Percentiles rank a stretch among this genome's conserved stretches.
These are phyloP conservation scores for Cotesia congregata DNA, from an alignment of 2,888 invertebrate species.

Conservation along the genomic window DNA sequence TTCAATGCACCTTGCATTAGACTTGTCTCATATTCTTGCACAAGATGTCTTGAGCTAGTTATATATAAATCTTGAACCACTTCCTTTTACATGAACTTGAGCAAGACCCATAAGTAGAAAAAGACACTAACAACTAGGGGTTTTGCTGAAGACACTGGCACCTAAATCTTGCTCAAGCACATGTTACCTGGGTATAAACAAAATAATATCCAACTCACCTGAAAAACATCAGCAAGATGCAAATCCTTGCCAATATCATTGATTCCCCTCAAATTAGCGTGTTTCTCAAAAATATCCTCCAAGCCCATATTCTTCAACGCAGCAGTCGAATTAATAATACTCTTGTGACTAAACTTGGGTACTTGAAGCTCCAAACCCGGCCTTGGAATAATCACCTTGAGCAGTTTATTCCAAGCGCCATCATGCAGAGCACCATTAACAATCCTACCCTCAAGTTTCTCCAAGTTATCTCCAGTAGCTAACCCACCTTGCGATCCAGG, in stretches of 20 bases:
- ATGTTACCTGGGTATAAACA: background rate
- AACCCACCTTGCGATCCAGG: slow-evolving; percentile 88
- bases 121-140: no score
- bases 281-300: slow-evolving; percentile 82
- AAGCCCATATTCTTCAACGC: slow-evolving; percentile 86
- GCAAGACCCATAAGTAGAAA: no score
- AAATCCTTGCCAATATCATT: slow-evolving; percentile 86
- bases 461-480: slow-evolving; percentile 84
- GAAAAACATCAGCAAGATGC: slow-evolving; percentile 86
- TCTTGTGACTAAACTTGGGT: slow-evolving; percentile 87
- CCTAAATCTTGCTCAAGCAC: no score
- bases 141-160: no score
- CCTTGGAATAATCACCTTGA: slow-evolving; percentile 82
- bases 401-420: slow-evolving; percentile 80
- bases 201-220: slow-evolving; percentile 66
- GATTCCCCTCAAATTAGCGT: slow-evolving; percentile 86
- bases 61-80: no score
- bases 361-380: slow-evolving; percentile 86
- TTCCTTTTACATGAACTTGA: no score
- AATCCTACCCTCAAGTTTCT: slow-evolving; percentile 80
- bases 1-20: no score
- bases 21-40: no score
- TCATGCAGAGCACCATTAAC: slow-evolving; percentile 77
- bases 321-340: slow-evolving; percentile 84
- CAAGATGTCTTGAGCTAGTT: no score